A percentile compares a stretch with the other conserved stretches of the same genome.
Evolutionary conservation across 1,140 invertebrate genomes (phyloP).

Genomic region (Achatina immaculata): DNA sequence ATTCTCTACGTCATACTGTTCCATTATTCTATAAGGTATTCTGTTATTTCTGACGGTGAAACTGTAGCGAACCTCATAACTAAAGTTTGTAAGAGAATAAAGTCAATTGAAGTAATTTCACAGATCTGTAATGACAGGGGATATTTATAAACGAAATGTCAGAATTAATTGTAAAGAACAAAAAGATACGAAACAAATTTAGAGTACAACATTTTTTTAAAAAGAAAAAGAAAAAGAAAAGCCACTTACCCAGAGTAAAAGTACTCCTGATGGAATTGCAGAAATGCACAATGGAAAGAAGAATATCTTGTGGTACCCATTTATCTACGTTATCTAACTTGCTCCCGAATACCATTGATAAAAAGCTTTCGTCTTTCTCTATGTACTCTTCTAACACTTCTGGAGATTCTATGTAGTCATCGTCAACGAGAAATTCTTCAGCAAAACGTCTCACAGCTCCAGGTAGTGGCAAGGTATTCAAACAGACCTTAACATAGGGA

Average conservation of each 20-base stretch:
- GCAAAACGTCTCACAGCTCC: conserved; percentile 14
- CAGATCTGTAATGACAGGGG: too few relatives aligned
- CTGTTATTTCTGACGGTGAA: too few relatives aligned
- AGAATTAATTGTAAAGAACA: too few relatives aligned
- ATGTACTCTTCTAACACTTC: background rate
- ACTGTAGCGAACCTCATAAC: too few relatives aligned
- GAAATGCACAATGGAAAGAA: conserved; percentile 2
- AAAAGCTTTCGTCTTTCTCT: background rate
- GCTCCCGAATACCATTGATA: background rate
- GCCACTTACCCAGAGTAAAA: conserved; percentile 8
- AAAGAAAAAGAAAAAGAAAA: too few relatives aligned
- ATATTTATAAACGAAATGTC: too few relatives aligned
- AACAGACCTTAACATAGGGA: background rate
- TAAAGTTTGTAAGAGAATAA: too few relatives aligned
- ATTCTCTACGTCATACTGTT: too few relatives aligned
- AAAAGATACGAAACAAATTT: too few relatives aligned
- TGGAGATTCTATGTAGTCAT: background rate
- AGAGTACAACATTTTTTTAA: too few relatives aligned
- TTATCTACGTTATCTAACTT: background rate
- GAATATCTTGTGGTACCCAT: conserved; percentile 1
- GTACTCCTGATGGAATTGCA: background rate
- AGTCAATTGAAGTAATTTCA: too few relatives aligned
- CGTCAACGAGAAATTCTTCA: background rate
- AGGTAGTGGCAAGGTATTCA: background rate
- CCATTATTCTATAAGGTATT: too few relatives aligned